phyloP scores from a whole-genome alignment of 2,888 invertebrate genomes.

The Brachyptera putata region DNA sequence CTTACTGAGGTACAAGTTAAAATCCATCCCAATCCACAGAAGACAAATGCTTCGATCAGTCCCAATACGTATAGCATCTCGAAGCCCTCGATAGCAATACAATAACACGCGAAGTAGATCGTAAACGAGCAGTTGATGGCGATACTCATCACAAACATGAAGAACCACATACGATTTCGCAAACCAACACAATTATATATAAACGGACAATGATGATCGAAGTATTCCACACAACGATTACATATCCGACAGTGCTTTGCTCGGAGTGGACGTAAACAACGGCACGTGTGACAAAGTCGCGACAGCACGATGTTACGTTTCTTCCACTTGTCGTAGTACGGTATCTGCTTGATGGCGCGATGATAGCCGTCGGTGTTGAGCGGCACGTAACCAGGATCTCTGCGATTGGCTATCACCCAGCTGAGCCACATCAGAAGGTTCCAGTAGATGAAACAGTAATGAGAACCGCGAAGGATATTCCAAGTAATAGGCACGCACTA shows the following conservation, averaged over 20 bases:
- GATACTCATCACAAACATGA: conserved; percentile 80
- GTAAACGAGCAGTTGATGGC: conserved; percentile 84
- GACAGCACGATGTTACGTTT: conserved; percentile 73
- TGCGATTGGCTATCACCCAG: conserved; percentile 83
- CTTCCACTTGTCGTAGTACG: conserved; percentile 90
- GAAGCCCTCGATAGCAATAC: conserved; percentile 78
- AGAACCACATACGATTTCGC: conserved; percentile 90
- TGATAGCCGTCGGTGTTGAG: conserved; percentile 88
- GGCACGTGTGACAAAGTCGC: conserved; percentile 85
- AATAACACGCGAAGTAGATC: conserved; percentile 83
- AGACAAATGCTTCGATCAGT: conserved; percentile 74
- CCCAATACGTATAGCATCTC: conserved; percentile 81
- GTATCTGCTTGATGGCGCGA: conserved; percentile 85
- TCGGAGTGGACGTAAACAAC: conserved; percentile 78
- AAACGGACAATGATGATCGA: conserved; percentile 94
- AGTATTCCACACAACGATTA: conserved; percentile 75
- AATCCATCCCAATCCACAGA: conserved; percentile 83
- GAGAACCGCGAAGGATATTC: conserved; percentile 79
- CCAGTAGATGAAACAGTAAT: conserved; percentile 87
- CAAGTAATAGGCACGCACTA: conserved; percentile 86
- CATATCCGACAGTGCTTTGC: conserved; percentile 92
- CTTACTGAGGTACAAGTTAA: conserved; percentile 83
- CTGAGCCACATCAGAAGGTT: conserved; percentile 91
- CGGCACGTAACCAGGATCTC: conserved; percentile 86
- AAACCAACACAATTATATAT: conserved; percentile 93